Conservation (phyloP, 2,797 vertebrate species). For the Gobio occitaniae region DNA sequence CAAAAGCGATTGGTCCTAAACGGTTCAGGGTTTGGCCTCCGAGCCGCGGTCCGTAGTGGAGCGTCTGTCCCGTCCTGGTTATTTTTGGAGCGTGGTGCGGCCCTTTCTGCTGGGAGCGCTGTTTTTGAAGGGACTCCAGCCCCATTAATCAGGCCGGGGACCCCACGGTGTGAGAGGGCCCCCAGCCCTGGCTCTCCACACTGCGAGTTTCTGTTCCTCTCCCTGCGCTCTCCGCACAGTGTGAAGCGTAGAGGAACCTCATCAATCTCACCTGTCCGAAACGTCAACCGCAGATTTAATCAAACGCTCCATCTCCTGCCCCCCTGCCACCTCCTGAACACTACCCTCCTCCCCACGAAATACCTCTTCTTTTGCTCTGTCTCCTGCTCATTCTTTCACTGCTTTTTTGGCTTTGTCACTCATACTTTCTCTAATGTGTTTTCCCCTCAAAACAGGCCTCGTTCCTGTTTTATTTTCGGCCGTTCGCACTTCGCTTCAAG, state of each 20-base stretch:
- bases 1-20: constrained; percentile 58
- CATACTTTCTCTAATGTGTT: constrained; percentile 17
- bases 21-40: constrained; percentile 67
- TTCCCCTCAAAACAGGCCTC: constrained; percentile 9
- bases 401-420: constrained; percentile 43
- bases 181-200: constrained; percentile 85
- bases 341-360: constrained; percentile 57
- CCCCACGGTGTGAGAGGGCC: constrained; percentile 82
- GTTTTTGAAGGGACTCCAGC: constrained; percentile 89
- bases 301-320: constrained; percentile 81
- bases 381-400: constrained; percentile 31
- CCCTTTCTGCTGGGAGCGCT: constrained; percentile 79
- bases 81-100: constrained; percentile 82
- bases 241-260: constrained; percentile 94
- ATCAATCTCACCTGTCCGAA: constrained; percentile 95
- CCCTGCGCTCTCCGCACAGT: constrained; percentile 81
- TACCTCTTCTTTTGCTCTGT: constrained; percentile 66
- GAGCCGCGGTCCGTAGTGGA: constrained; percentile 50
- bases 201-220: constrained; percentile 87
- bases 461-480: constrained; percentile 67
- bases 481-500: constrained; percentile 72
- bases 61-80: constrained; percentile 72
- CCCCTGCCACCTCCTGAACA: constrained; percentile 59
- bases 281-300: constrained; percentile 91
- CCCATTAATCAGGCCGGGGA: constrained; percentile 94